Conservation (phyloP, 2,797 vertebrate genomes). For the Lutjanus campechanus region DNA sequence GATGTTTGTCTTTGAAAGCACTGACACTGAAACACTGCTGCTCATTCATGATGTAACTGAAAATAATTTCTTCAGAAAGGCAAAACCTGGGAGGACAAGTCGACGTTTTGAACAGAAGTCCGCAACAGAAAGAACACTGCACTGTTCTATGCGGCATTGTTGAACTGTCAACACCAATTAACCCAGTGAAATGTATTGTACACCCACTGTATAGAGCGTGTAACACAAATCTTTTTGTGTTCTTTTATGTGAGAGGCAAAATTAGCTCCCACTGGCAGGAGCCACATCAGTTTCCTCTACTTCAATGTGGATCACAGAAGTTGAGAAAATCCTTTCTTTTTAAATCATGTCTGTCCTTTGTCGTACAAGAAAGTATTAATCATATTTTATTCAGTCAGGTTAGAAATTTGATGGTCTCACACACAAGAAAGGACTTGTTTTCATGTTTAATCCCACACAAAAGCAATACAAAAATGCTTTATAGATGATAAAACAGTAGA, state of each 20-base stretch:
- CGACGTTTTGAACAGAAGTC: constrained; percentile 2
- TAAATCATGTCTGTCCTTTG: too few relatives aligned
- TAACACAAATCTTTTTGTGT: neutral
- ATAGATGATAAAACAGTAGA: too few relatives aligned
- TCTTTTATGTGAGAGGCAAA: neutral
- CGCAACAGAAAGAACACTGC: neutral
- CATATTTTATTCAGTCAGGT: too few relatives aligned
- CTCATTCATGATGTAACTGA: constrained; percentile 3
- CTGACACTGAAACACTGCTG: neutral
- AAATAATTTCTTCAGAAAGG: constrained; percentile 15
- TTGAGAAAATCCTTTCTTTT: neutral
- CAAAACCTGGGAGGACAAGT: neutral
- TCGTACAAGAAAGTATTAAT: neutral
- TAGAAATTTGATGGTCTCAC: too few relatives aligned
- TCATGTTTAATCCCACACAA: too few relatives aligned
- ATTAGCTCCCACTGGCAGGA: neutral
- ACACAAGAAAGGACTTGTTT: too few relatives aligned
- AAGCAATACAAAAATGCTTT: too few relatives aligned
- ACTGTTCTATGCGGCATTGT: neutral
- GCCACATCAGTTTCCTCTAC: neutral
- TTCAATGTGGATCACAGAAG: neutral
- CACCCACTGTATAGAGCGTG: neutral
- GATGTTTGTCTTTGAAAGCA: neutral
- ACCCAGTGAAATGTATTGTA: neutral
- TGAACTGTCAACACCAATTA: constrained; percentile 3